phyloP scores from a whole-genome alignment of 1,140 invertebrate species.

The Lasaia peninsularis region DNA sequence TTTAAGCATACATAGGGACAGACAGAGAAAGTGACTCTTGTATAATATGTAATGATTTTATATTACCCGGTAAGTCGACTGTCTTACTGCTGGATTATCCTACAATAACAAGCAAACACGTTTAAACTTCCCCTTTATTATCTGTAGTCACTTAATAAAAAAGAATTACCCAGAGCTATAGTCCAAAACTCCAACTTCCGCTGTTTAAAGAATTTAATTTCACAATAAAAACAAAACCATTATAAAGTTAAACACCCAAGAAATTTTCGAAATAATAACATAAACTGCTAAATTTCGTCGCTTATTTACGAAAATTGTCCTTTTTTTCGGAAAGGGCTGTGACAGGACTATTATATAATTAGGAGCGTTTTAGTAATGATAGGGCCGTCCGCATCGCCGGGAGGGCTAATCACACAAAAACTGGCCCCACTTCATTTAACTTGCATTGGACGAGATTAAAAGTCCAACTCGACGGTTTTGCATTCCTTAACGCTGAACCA shows the following conservation, averaged over 20 bases:
- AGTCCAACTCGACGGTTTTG: conserved; percentile 42
- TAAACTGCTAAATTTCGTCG: conserved; percentile 64
- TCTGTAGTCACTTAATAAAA: conserved; percentile 4
- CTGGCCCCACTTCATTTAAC: conserved; percentile 64
- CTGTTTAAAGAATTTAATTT: conserved; percentile 36
- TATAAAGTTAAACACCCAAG: conserved; percentile 39
- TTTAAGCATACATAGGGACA: too few relatives aligned
- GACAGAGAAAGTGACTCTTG: too few relatives aligned
- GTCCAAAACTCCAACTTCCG: conserved; percentile 31
- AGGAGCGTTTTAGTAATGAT: conserved; percentile 73
- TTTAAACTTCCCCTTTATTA: not conserved
- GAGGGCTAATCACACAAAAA: conserved; percentile 66
- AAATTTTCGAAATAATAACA: conserved; percentile 47
- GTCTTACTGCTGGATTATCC: too few relatives aligned
- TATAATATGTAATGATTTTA: too few relatives aligned
- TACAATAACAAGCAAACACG: too few relatives aligned
- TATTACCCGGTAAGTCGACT: too few relatives aligned
- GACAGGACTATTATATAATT: conserved; percentile 76
- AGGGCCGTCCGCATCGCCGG: conserved; percentile 58
- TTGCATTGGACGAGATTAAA: conserved; percentile 48
- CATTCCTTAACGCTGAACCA: conserved; percentile 57
- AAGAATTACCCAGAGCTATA: not conserved
- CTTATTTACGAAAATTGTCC: conserved; percentile 69
- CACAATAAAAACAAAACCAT: conserved; percentile 40
- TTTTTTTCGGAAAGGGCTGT: conserved; percentile 58